Base-by-base conservation (phyloP, 2,888 invertebrate genomes). In the Seira musarum region DNA sequence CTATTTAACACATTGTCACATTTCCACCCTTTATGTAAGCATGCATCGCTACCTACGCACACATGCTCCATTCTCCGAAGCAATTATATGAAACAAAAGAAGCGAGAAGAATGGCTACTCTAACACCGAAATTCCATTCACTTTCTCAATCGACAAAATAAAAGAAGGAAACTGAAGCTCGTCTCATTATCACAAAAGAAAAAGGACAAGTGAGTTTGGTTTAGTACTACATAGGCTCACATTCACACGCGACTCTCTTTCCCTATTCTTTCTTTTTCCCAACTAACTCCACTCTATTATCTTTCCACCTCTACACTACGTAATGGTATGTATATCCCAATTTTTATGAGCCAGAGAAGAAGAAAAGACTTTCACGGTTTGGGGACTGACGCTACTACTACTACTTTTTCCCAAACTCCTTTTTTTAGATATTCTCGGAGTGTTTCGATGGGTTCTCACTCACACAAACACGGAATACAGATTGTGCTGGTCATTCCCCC, bases 391-490 rank as follows among this genome's bases (percentile, higher is more conserved):
- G 64, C 69, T 8, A 61, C 5, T 10, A 19, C 35, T n/a, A 53
- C 49, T 25, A 61, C 57, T 57, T 57, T 24, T 24, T 66, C 60
- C 21, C 40, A 46, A 53, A 63, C n/a, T 63, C n/a, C 70, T 70
- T 21, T 74, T 64, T 30, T 30, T 30, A 30, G 30, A 8, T 74
- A 73, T 73, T 80, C 80, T 53, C 64, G 57, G 57, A 19, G 73
- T 69, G 80, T n/a, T 53, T 53, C 53, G 53, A 79, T 64, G 69
- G 64, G 49, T 40, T 74, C 15, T 69, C 68, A 65, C 68, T 53
- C 53, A 53, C 53, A 53, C 53, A n/a, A 63, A 73, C 68, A 53
- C 53, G 65, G 80, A 80, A 80, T 80, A 74, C 80, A 80, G 80
- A 80, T 73, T 30, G 30, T 30, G 63, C 72, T 79, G 70, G 78